Evolutionary conservation across 2,888 invertebrate genomes (phyloP).

Genomic region (Nesidiocoris tenuis): DNA sequence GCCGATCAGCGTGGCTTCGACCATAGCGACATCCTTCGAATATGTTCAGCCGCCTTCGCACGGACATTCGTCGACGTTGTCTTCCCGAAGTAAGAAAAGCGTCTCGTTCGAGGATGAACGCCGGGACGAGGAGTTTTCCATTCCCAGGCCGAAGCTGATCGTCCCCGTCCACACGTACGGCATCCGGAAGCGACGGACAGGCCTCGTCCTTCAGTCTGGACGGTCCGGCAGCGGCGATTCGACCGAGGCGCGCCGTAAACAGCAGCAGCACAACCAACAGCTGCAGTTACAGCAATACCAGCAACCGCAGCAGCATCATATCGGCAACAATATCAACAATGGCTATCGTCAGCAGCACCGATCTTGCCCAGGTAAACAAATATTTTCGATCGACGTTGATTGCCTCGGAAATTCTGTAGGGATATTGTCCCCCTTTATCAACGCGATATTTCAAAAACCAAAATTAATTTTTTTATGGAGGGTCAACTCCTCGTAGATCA

Average conservation of each 20-base stretch:
- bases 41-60: constrained; percentile 33
- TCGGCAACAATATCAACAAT: constrained; percentile 44
- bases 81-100: constrained; percentile 14
- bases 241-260: constrained; percentile 15
- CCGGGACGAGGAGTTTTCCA: constrained; percentile 64
- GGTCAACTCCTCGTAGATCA: no score
- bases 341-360: constrained; percentile 52
- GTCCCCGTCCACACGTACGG: constrained; percentile 88
- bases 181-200: constrained; percentile 73
- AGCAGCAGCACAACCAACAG: constrained; percentile 21
- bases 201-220: constrained; percentile 56
- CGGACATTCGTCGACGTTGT: constrained; percentile 11
- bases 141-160: constrained; percentile 81
- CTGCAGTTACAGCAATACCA: constrained; percentile 41
- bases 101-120: constrained; percentile 42
- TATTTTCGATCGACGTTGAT: no score
- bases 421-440: no score
- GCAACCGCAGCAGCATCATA: neutral
- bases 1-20: constrained; percentile 37
- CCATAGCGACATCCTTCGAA: constrained; percentile 44
- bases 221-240: constrained; percentile 45
- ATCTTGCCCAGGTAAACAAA: constrained; percentile 52
- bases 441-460: no score
- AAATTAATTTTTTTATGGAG: no score
- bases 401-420: no score